Percentiles rank a stretch among this genome's conserved stretches.
Conservation (phyloP, 1,140 invertebrate genomes). For the Drosophila pectinifera region DNA sequence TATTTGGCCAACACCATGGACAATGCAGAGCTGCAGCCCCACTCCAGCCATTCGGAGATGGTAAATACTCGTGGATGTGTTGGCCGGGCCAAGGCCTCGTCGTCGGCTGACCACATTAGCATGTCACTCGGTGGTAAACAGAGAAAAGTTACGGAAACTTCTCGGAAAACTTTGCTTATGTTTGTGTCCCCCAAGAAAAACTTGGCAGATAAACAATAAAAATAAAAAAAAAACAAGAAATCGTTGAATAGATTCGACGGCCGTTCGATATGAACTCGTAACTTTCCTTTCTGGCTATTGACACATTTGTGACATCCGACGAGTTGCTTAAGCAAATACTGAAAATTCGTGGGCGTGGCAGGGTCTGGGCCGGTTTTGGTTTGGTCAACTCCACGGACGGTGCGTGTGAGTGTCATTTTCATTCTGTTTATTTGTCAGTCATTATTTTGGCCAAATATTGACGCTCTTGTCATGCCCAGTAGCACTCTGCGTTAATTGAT, state of each 20-base stretch:
- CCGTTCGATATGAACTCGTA: constrained; percentile 45
- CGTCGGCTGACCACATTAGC: constrained; percentile 47
- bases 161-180: constrained; percentile 63
- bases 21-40: constrained; percentile 21
- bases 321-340: constrained; percentile 58
- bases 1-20: constrained; percentile 33
- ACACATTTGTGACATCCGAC: constrained; percentile 62
- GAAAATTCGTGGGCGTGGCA: constrained; percentile 56
- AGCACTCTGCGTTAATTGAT: constrained; percentile 82
- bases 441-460: constrained; percentile 81
- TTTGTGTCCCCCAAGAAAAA: constrained; percentile 42
- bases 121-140: constrained; percentile 54
- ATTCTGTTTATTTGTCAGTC: constrained; percentile 74
- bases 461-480: constrained; percentile 79
- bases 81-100: constrained; percentile 33
- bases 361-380: constrained; percentile 17
- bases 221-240: constrained; percentile 1
- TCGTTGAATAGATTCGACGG: constrained; percentile 21
- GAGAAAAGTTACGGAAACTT: constrained; percentile 55
- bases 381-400: constrained; percentile 25
- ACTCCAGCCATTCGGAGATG: not conserved
- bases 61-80: constrained; percentile 19
- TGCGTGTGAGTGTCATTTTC: constrained; percentile 46
- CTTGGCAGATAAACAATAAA: constrained; percentile 50
- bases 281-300: constrained; percentile 58